A percentile compares a stretch with the other conserved stretches of the same genome.
These are phyloP conservation scores for Oscheius sp. DNA, from an alignment of 2,888 invertebrate species.

Conservation along the genomic window DNA sequence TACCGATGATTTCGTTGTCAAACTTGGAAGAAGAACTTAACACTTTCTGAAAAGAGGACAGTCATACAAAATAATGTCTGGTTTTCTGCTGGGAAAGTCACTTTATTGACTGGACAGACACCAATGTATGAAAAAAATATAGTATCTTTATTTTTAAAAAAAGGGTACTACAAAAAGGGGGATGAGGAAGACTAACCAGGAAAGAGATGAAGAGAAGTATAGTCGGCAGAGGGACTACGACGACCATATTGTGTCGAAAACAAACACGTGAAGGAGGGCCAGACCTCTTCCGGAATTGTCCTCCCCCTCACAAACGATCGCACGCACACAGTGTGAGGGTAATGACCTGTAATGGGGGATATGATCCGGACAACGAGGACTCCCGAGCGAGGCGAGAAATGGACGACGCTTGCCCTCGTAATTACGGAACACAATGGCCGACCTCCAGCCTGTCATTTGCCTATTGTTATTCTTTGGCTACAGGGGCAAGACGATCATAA, in stretches of 20 bases:
- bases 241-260: slow-evolving; percentile 11
- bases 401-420: slow-evolving; percentile 18
- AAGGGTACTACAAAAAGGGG: background rate
- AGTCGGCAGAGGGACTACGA: background rate
- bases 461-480: slow-evolving; percentile 19
- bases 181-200: slow-evolving; percentile 4
- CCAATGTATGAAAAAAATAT: background rate
- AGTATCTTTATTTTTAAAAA: background rate
- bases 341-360: slow-evolving; percentile 32
- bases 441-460: slow-evolving; percentile 27
- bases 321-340: background rate
- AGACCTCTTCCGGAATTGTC: slow-evolving; percentile 12
- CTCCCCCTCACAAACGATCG: background rate
- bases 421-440: slow-evolving; percentile 26
- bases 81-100: too few relatives aligned
- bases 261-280: background rate
- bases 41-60: slow-evolving; percentile 17
- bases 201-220: background rate
- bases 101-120: too few relatives aligned
- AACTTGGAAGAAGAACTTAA: slow-evolving; percentile 5
- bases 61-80: background rate
- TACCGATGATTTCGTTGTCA: slow-evolving; percentile 23
- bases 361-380: slow-evolving; percentile 18
- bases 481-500: too few relatives aligned
- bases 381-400: background rate